Base-by-base conservation (phyloP, 1,140 invertebrate genomes). In the Euwallacea fornicatus region DNA sequence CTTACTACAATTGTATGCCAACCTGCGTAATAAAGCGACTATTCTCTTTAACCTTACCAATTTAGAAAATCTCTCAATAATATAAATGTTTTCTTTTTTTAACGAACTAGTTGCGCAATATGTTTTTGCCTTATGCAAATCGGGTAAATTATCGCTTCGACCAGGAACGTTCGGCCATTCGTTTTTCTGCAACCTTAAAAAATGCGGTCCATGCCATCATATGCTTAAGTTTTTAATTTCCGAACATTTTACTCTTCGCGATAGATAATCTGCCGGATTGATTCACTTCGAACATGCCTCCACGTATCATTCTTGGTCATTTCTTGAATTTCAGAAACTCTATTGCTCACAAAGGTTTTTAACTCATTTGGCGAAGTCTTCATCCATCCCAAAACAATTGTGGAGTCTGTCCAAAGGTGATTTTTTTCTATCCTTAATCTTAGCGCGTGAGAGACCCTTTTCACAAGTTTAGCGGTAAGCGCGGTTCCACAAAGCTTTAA, bases 231-330 rank as follows among this genome's bases (percentile, higher is more conserved):
- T 7, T 60, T 41, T 55, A 15, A 41, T 60, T 9, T 21, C 33
- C 7, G 7, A 60, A 61, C n/a, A n/a, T n/a, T n/a, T n/a, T n/a
- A n/a, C n/a, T n/a, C 76, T 78, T 47, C 79, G 44, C 0, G 78
- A 79, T 7, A 77, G 64, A n/a, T 80, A 33, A 71, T 81, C 79
- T 2, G 79, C 79, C 8, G 78, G 78, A 73, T 81, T 81, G 8
- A 69, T 11, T 71, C 42, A 0, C 73, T 67, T 11, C 60, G 43
- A 11, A 79, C 77, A 72, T 81, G 72, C 7, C 43, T 42, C 79
- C 78, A 81, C 11, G 67, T 6, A 15, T 42, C 41, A 47, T 60
- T 41, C 4, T 50, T 15, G 13, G 70, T 73, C 7, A 73, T 6
- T 50, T 75, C 66, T 66, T 80, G 78, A 55, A 82, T 81, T 64